Base-by-base conservation (phyloP, 2,113 vertebrate genomes). In the Eptesicus fuscus region DNA sequence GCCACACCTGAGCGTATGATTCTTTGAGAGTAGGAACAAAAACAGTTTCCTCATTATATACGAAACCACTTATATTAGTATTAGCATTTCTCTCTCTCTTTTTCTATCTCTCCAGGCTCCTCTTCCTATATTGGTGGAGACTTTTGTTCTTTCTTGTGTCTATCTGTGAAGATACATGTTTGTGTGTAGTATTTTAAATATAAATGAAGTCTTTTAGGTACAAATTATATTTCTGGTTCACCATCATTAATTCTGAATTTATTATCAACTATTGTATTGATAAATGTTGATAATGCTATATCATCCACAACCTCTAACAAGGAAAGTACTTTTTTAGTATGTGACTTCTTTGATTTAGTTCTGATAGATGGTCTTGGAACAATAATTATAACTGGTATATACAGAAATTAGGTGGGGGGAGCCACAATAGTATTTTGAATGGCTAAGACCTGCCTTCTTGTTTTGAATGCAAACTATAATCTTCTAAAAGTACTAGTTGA, bases 401-500 rank as follows among this genome's bases (percentile, higher is more conserved):
- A 22, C 2, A 85, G 12, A 80, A 53, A 88, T 1, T 42, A 22
- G 56, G 22, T 59, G 20, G 22, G 56, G 22, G 9, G 22, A 59
- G 13, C 3, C 35, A 42, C 9, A 44, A 47, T 53, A 59, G 9
- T 56, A 53, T 79, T 92, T 84, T 7, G 70, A 18, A 25, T 40
- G 47, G 37, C 30, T 69, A 30, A 83, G 7, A 25, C 9, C 9
- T 69, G 83, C 0, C 8, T 18, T 79, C 1, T 70, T 67, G 25
- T 78, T 94, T 65, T 82, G 49, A 91, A 95, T 70, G 13, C 25
- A 89, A 93, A 61, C 5, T 61, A 12, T 71, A 78, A 73, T 92
- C 49, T 94, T 95, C 61, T 78, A 22, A 35, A 85, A 65, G 25
- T 63, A 63, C 7, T 87, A 35, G 18, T 8, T 83, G 30, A 70